A percentile compares a stretch with the other conserved stretches of the same genome.
phyloP scores from a whole-genome alignment of 1,140 invertebrate species.

The Dufourea novaeangliae region DNA sequence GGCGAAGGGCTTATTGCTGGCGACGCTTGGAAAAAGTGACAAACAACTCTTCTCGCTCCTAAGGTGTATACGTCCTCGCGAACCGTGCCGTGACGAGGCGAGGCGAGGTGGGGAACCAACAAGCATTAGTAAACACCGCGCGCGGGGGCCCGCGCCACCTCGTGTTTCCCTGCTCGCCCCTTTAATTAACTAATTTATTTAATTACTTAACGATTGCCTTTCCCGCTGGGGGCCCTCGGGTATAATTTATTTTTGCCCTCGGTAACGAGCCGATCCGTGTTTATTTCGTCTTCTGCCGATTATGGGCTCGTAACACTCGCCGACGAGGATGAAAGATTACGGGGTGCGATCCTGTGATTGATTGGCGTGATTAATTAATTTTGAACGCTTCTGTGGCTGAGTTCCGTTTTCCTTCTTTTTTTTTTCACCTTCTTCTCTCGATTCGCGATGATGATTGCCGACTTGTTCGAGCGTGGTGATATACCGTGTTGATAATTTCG shows the following conservation, averaged over 20 bases:
- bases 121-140: slow-evolving; percentile 8
- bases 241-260: slow-evolving; percentile 41
- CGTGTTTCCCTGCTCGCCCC: slow-evolving; percentile 5
- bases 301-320: neutral
- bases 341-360: slow-evolving; percentile 21
- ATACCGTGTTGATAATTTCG: neutral
- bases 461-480: neutral
- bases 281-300: slow-evolving; percentile 24
- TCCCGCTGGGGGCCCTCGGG: slow-evolving; percentile 13
- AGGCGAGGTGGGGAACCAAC: neutral
- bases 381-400: neutral
- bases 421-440: too few species aligned
- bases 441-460: neutral
- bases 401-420: too few species aligned
- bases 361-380: slow-evolving; percentile 11
- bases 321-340: neutral
- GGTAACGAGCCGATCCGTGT: slow-evolving; percentile 26
- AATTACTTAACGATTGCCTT: slow-evolving; percentile 48
- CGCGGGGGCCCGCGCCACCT: too few species aligned
- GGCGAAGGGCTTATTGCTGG: neutral
- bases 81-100: neutral
- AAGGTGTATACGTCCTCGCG: neutral
- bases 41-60: slow-evolving; percentile 21
- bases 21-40: slow-evolving; percentile 31
- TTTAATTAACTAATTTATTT: slow-evolving; percentile 55